Conservation (phyloP, 2,888 invertebrate genomes). For the Cinara cedri region DNA sequence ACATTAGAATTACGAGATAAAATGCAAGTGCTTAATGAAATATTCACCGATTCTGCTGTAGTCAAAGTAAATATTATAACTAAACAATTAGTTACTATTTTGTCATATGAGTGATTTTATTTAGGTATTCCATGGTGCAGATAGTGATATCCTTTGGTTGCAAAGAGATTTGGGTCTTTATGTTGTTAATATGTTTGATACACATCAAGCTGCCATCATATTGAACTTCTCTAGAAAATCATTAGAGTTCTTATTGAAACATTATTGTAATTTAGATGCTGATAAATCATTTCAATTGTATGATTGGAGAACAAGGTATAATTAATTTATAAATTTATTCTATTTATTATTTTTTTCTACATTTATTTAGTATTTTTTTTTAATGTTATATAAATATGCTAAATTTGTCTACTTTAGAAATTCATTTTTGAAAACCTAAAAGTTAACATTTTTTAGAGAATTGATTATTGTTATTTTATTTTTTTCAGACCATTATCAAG, state of each 20-base stretch:
- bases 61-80: slow-evolving; percentile 73
- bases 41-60: slow-evolving; percentile 87
- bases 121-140: slow-evolving; percentile 90
- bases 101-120: slow-evolving; percentile 51
- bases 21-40: slow-evolving; percentile 80
- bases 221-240: slow-evolving; percentile 76
- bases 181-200: slow-evolving; percentile 96
- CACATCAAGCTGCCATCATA: slow-evolving; percentile 82
- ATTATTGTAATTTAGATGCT: slow-evolving; percentile 78
- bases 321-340: background rate
- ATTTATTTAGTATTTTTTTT: background rate
- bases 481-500: slow-evolving; percentile 77
- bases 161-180: slow-evolving; percentile 95
- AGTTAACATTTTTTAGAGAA: too few relatives aligned
- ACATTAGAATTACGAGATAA: slow-evolving; percentile 82
- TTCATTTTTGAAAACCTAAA: too few relatives aligned
- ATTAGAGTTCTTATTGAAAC: slow-evolving; percentile 77
- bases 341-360: background rate
- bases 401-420: too few relatives aligned
- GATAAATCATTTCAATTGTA: slow-evolving; percentile 93
- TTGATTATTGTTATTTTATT: background rate
- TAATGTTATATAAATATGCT: too few relatives aligned
- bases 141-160: slow-evolving; percentile 87
- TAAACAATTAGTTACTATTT: too few relatives aligned
- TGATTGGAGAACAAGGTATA: slow-evolving; percentile 86